These are phyloP conservation scores for Leucophora obtusa DNA, from an alignment of 2,888 invertebrate species.

Conservation along the genomic window DNA sequence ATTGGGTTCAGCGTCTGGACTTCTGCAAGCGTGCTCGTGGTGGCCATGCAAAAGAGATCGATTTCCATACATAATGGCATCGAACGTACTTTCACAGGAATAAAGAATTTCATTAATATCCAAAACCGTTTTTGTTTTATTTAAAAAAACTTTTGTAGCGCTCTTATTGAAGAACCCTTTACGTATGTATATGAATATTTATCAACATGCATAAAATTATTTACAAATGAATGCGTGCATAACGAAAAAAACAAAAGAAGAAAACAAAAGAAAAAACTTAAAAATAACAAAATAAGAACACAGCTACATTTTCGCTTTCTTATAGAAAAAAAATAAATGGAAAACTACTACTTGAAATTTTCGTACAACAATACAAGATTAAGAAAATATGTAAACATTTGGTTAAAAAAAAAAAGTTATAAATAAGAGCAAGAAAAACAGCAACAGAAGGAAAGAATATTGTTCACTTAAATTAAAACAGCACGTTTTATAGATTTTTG, in stretches of 20 bases:
- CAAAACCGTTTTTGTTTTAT: too few relatives aligned
- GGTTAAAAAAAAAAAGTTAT: too few relatives aligned
- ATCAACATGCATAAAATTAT: neutral
- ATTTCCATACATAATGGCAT: too few relatives aligned
- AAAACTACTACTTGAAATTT: neutral
- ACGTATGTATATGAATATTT: conserved; percentile 1
- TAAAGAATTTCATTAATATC: too few relatives aligned
- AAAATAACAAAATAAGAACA: neutral
- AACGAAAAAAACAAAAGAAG: neutral
- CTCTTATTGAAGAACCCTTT: too few relatives aligned
- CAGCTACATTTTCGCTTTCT: neutral
- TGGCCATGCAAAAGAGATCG: too few relatives aligned
- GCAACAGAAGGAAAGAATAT: too few relatives aligned
- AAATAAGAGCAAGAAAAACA: too few relatives aligned
- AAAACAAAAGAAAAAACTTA: neutral
- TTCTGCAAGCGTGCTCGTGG: too few relatives aligned
- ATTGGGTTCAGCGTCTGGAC: too few relatives aligned
- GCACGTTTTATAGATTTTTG: neutral
- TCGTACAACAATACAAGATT: neutral
- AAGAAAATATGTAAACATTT: neutral
- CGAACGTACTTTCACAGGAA: too few relatives aligned
- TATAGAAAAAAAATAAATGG: neutral
- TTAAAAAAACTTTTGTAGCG: too few relatives aligned
- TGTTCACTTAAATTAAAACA: neutral
- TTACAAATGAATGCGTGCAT: neutral